A percentile compares a stretch with the other conserved stretches of the same genome.
Conservation (phyloP, 2,797 vertebrate species). For the Cichlasoma orientale region DNA sequence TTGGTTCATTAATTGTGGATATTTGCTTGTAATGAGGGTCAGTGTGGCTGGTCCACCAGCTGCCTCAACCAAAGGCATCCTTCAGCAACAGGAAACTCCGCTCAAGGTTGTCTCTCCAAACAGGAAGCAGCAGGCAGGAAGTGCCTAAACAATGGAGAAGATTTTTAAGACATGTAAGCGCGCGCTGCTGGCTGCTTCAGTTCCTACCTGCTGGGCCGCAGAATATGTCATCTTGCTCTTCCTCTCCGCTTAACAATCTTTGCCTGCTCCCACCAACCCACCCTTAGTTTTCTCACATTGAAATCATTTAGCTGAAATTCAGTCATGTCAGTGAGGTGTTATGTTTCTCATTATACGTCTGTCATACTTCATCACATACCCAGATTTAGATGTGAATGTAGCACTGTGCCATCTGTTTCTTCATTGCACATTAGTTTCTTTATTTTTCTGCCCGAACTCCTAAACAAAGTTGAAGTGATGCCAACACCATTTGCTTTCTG, state of each 20-base stretch:
- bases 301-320: constrained; percentile 58
- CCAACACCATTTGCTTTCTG: constrained; percentile 22
- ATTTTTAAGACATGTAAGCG: constrained; percentile 58
- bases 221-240: constrained; percentile 34
- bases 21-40: constrained; percentile 64
- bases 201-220: constrained; percentile 41
- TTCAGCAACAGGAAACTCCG: constrained; percentile 71
- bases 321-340: constrained; percentile 64
- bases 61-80: constrained; percentile 36
- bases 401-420: constrained; percentile 71
- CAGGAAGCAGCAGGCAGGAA: constrained; percentile 83
- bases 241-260: constrained; percentile 7
- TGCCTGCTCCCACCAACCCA: too few relatives aligned
- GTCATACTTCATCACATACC: constrained; percentile 62
- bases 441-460: constrained; percentile 39
- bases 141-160: constrained; percentile 72
- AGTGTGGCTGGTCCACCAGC: constrained; percentile 53
- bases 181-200: constrained; percentile 32
- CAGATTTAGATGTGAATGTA: constrained; percentile 67
- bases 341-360: constrained; percentile 72
- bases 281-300: constrained; percentile 49
- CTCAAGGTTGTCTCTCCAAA: constrained; percentile 75
- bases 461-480: constrained; percentile 40
- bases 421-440: constrained; percentile 46
- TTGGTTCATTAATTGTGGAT: constrained; percentile 68